phyloP scores from a whole-genome alignment of 1,140 invertebrate species.

The Drosophila sechellia region DNA sequence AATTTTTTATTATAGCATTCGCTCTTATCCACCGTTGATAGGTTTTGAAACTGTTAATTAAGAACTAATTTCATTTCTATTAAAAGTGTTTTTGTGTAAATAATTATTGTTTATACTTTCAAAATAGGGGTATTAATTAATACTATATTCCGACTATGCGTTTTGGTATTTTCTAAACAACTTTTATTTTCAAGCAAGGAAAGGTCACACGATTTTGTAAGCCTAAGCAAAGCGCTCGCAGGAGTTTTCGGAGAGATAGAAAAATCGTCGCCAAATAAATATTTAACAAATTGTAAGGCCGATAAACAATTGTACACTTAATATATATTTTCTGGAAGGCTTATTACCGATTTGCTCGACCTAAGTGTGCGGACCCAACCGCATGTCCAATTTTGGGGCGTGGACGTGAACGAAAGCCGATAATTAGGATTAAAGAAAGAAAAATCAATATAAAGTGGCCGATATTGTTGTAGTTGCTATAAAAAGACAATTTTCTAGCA shows the following conservation, averaged over 20 bases:
- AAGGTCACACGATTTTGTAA: conserved; percentile 11
- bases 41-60: no score
- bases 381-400: conserved; percentile 28
- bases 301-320: conserved; percentile 19
- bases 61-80: no score
- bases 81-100: no score
- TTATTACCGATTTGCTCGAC: conserved; percentile 33
- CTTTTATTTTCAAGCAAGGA: not conserved
- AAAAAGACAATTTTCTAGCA: conserved; percentile 24
- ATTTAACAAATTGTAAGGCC: conserved; percentile 30
- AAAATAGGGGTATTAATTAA: not conserved
- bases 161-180: conserved; percentile 6
- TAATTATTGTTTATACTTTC: no score
- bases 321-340: conserved; percentile 33
- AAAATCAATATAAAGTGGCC: conserved; percentile 24
- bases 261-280: conserved; percentile 19
- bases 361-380: conserved; percentile 30
- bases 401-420: conserved; percentile 25
- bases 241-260: conserved; percentile 13
- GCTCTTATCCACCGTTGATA: no score
- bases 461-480: conserved; percentile 23
- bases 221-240: conserved; percentile 1
- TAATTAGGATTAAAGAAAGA: not conserved
- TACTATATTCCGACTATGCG: not conserved
- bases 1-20: no score